Evolutionary conservation across 2,797 vertebrate genomes (phyloP).

Genomic region (Cyclopterus lumpus): DNA sequence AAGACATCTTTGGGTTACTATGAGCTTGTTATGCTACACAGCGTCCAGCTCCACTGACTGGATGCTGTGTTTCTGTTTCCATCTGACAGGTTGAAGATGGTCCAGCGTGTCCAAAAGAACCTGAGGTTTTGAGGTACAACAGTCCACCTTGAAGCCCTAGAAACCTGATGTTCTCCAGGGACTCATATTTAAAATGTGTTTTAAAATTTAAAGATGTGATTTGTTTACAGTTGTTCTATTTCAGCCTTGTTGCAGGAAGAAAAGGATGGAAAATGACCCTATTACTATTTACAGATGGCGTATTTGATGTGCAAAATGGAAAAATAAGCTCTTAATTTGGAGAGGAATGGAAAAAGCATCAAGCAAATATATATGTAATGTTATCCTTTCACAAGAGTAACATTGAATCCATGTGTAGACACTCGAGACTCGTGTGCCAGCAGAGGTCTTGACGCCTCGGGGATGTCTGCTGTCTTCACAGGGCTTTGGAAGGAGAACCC

Average conservation of each 20-base stretch:
- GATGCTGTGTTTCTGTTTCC: neutral
- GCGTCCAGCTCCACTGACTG: neutral
- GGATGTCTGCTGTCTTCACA: slow-evolving; percentile 59
- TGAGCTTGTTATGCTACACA: neutral
- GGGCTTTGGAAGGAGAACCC: slow-evolving; percentile 91
- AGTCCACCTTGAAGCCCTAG: neutral
- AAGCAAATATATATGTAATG: neutral
- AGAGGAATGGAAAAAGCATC: neutral
- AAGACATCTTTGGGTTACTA: neutral
- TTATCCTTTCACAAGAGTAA: neutral
- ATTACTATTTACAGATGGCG: neutral
- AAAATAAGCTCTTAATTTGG: neutral
- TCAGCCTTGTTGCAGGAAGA: neutral
- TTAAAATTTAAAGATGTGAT: neutral
- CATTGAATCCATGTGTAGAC: neutral
- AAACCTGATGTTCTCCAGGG: neutral
- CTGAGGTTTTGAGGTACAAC: slow-evolving; percentile 90
- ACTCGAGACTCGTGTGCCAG: neutral
- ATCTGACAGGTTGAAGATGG: slow-evolving; percentile 83
- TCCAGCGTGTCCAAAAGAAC: slow-evolving; percentile 87
- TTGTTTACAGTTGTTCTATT: neutral
- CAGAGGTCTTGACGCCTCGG: neutral
- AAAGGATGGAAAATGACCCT: neutral
- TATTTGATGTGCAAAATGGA: neutral
- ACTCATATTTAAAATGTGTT: neutral